Evolutionary conservation across 35 echinoderm and acorn worm genomes (phyloP).

Genomic region (Lytechinus pictus): DNA sequence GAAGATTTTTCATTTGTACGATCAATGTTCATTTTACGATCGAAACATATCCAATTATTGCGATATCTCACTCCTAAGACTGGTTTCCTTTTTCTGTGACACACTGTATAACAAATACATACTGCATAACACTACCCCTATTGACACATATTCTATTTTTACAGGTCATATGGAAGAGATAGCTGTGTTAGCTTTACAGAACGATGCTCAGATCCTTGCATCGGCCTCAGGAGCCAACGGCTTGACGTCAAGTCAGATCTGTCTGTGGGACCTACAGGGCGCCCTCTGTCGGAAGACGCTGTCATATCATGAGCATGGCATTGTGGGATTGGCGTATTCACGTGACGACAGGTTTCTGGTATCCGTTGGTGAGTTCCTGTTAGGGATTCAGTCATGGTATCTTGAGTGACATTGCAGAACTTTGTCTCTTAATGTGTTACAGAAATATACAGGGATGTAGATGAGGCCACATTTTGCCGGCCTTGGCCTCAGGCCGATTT

Average conservation of each 20-base stretch:
- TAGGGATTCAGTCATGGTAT: neutral
- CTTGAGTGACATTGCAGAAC: neutral
- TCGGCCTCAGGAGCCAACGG: conserved; percentile 91
- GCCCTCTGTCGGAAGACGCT: conserved; percentile 84
- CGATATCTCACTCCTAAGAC: too few relatives aligned
- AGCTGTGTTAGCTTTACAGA: conserved; percentile 80
- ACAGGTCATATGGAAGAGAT: conserved; percentile 96
- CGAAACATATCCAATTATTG: too few relatives aligned
- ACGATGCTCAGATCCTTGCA: conserved; percentile 90
- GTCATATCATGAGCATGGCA: conserved; percentile 95
- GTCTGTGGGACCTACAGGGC: conserved; percentile 88
- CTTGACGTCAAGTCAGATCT: conserved; percentile 92
- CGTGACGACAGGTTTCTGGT: conserved; percentile 96
- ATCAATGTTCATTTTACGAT: too few relatives aligned
- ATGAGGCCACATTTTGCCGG: too few relatives aligned
- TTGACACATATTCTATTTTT: too few relatives aligned
- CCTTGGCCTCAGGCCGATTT: too few relatives aligned
- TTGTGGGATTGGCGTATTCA: conserved; percentile 88
- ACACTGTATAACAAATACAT: too few relatives aligned
- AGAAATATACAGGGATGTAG: too few relatives aligned
- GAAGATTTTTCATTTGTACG: too few relatives aligned
- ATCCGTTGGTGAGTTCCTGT: conserved; percentile 75
- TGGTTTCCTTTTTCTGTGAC: too few relatives aligned
- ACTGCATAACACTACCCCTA: too few relatives aligned
- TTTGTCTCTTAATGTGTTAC: too few relatives aligned